phyloP scores from a whole-genome alignment of 1,140 invertebrate species.

The Orchestia grillus region DNA sequence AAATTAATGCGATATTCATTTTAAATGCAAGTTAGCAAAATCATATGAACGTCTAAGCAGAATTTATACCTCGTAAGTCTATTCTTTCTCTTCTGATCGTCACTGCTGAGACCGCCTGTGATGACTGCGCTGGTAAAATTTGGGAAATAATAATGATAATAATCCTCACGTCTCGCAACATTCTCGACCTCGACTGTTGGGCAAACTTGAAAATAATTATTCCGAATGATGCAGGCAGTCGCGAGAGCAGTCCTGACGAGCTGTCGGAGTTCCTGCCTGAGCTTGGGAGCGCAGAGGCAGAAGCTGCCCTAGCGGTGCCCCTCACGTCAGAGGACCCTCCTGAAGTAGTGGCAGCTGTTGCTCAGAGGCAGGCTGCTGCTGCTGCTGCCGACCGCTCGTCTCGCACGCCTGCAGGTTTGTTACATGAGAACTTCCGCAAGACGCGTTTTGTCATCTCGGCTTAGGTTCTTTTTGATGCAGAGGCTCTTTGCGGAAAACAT shows the following conservation, averaged over 20 bases:
- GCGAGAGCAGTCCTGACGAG: slow-evolving; percentile 57
- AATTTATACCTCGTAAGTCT: no score
- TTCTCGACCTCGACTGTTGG: no score
- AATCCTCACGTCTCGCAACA: no score
- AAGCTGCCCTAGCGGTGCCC: slow-evolving; percentile 65
- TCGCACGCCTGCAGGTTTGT: background rate
- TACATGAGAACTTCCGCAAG: background rate
- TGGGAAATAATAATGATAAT: no score
- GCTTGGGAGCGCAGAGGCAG: slow-evolving; percentile 61
- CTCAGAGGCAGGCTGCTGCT: background rate
- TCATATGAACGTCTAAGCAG: no score
- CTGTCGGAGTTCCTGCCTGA: slow-evolving; percentile 65
- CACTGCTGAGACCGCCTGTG: no score
- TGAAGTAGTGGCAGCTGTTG: slow-evolving; percentile 57
- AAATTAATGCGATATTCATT: no score
- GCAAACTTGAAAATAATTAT: no score
- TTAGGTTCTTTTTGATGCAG: background rate
- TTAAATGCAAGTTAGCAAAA: no score
- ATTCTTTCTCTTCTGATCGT: no score
- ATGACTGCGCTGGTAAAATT: no score
- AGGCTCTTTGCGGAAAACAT: background rate
- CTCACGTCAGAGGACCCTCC: slow-evolving; percentile 62
- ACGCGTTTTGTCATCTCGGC: no score
- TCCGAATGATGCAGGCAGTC: background rate
- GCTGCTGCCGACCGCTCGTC: background rate